Evolutionary conservation across 1,140 invertebrate genomes (phyloP).

Genomic region (Druon quercuslanigerum): DNA sequence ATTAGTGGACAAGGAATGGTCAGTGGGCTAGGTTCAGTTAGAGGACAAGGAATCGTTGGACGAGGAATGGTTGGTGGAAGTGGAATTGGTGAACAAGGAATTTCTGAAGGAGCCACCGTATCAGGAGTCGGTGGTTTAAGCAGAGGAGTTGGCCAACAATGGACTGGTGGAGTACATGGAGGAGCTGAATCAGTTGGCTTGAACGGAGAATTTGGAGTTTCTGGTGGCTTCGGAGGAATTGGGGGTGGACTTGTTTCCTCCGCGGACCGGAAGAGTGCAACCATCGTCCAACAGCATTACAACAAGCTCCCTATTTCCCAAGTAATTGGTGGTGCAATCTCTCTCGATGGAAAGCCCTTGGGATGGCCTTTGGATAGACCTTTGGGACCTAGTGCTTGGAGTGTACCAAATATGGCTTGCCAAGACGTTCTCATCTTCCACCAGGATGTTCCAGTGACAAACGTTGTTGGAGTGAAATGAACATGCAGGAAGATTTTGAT

Average conservation of each 20-base stretch:
- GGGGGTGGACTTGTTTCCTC: not conserved
- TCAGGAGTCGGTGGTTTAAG: conserved; percentile 12
- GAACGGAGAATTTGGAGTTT: not conserved
- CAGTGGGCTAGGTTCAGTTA: conserved; percentile 36
- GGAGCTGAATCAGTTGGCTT: too few species aligned
- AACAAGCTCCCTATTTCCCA: too few species aligned
- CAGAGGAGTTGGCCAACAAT: conserved; percentile 21
- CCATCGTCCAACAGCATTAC: not conserved
- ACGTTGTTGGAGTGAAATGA: conserved; percentile 23
- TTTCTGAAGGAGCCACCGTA: conserved; percentile 16
- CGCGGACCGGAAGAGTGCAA: not conserved
- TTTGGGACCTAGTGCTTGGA: conserved; percentile 7
- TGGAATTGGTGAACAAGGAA: not conserved
- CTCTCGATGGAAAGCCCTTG: conserved; percentile 69
- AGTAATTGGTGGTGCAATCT: too few species aligned
- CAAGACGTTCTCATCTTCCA: conserved; percentile 72
- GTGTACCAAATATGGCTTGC: conserved; percentile 57
- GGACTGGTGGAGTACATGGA: too few species aligned
- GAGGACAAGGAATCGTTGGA: not conserved
- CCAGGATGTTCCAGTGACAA: conserved; percentile 58
- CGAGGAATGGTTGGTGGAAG: conserved; percentile 26
- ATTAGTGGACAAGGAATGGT: too few species aligned
- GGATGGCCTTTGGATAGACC: conserved; percentile 76
- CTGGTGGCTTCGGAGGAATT: conserved; percentile 30
- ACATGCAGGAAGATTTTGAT: not conserved